A percentile compares a stretch with the other conserved stretches of the same genome.
Evolutionary conservation across 2,888 invertebrate genomes (phyloP).

Genomic region (Acleris emargana): DNA sequence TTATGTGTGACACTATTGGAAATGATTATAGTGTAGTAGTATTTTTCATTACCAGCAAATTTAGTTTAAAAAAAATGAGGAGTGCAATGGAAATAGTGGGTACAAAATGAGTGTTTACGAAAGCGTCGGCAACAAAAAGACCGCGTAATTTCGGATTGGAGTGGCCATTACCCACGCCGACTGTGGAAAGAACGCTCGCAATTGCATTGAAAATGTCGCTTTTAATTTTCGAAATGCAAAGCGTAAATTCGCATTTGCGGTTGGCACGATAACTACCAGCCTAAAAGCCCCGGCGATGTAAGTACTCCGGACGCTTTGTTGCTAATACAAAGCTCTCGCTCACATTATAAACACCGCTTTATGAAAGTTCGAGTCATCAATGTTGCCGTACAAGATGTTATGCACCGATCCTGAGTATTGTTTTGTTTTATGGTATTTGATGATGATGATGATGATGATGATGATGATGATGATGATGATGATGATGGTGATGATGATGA

Average conservation of each 20-base stretch:
- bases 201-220: conserved; percentile 80
- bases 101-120: conserved; percentile 70
- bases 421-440: conserved; percentile 14
- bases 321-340: conserved; percentile 72
- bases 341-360: conserved; percentile 61
- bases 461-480: not conserved
- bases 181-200: conserved; percentile 73
- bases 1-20: too few species aligned
- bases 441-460: conserved; percentile 7
- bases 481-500: conserved; percentile 10
- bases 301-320: conserved; percentile 69
- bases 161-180: conserved; percentile 78
- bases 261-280: conserved; percentile 72
- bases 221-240: conserved; percentile 81
- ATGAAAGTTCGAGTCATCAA: conserved; percentile 62
- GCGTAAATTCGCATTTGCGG: conserved; percentile 77
- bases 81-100: conserved; percentile 55
- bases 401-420: conserved; percentile 12
- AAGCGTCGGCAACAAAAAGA: conserved; percentile 60
- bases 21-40: not conserved
- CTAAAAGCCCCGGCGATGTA: conserved; percentile 74
- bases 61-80: conserved; percentile 43
- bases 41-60: conserved; percentile 24
- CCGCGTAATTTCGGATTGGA: conserved; percentile 73
- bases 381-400: conserved; percentile 25